Conservation (phyloP, 2,113 vertebrate species). For the Coturnix japonica region DNA sequence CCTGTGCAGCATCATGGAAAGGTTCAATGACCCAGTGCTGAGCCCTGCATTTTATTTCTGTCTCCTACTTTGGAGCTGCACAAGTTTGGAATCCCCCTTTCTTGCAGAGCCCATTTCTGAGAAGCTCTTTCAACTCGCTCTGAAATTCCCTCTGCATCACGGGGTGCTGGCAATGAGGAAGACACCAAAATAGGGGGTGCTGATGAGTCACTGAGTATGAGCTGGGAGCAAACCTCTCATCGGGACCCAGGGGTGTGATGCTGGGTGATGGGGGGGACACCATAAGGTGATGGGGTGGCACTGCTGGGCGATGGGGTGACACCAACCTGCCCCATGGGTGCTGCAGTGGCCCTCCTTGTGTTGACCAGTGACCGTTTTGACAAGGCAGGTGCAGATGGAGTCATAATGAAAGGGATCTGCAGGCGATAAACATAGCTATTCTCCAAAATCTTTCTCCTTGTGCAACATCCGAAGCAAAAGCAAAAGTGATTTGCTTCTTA, state of each 20-base stretch:
- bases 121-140: background rate
- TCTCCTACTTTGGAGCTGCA: background rate
- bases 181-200: fast-evolving
- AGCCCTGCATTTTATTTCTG: background rate
- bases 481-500: background rate
- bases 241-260: fast-evolving
- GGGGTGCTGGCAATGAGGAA: background rate
- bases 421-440: background rate
- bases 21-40: background rate
- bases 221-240: background rate
- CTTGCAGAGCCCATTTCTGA: background rate
- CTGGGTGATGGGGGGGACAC: background rate
- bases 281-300: too few relatives aligned
- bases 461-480: background rate
- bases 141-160: background rate
- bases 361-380: fast-evolving
- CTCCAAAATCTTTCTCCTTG: background rate
- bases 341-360: fast-evolving
- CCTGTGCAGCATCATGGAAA: background rate
- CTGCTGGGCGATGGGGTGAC: background rate
- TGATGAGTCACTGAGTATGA: background rate
- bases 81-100: background rate
- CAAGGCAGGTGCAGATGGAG: background rate
- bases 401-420: fast-evolving
- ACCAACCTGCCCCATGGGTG: background rate